phyloP scores from a whole-genome alignment of 1,140 invertebrate genomes.

The Bradynema listronoti region DNA sequence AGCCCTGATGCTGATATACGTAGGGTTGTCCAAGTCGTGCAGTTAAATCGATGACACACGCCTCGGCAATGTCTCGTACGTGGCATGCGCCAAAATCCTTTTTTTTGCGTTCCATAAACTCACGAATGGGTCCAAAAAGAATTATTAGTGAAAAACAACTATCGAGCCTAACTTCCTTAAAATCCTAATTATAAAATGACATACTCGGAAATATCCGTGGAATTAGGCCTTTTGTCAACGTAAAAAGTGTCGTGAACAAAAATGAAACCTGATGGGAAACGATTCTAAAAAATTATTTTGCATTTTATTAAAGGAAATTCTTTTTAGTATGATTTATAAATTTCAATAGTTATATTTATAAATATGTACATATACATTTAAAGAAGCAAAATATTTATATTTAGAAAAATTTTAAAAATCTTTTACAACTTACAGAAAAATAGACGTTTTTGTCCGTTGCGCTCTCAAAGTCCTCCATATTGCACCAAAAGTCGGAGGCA shows the following conservation, averaged over 20 bases:
- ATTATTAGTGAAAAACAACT: conserved; percentile 12
- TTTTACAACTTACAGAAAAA: conserved; percentile 31
- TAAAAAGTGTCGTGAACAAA: conserved; percentile 61
- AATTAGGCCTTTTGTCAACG: conserved; percentile 57
- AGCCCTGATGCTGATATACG: conserved; percentile 60
- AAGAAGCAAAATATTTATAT: not conserved
- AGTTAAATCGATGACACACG: conserved; percentile 58
- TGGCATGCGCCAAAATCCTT: conserved; percentile 41
- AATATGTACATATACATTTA: not conserved
- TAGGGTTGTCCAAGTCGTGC: conserved; percentile 60
- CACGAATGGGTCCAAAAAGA: conserved; percentile 55
- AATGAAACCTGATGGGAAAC: conserved; percentile 59
- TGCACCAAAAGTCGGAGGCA: conserved; percentile 53
- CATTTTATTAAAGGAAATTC: conserved; percentile 11
- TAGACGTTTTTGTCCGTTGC: conserved; percentile 40
- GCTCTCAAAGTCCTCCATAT: conserved; percentile 56
- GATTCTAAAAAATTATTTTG: conserved; percentile 50
- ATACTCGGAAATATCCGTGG: conserved; percentile 58
- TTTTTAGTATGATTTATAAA: conserved; percentile 4
- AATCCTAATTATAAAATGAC: not conserved
- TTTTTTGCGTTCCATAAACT: conserved; percentile 51
- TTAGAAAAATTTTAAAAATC: not conserved
- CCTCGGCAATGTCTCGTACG: conserved; percentile 56
- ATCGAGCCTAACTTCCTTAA: not conserved
- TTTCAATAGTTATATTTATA: conserved; percentile 15